A percentile compares a stretch with the other conserved stretches of the same genome.
Evolutionary conservation across 2,797 vertebrate genomes (phyloP).

Genomic region (Naso thynnoides): DNA sequence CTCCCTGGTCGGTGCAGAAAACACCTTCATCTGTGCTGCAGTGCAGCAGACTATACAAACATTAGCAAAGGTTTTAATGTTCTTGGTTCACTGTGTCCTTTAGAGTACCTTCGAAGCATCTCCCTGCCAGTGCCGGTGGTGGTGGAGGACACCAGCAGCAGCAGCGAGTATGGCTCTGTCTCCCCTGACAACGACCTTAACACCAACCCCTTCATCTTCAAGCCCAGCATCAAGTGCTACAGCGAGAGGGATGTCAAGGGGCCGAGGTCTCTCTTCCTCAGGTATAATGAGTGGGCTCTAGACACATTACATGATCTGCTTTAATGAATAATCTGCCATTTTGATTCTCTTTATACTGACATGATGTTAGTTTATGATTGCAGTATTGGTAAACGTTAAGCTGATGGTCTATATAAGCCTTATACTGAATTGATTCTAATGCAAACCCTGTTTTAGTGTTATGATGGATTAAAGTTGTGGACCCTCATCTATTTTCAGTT

Average conservation of each 20-base stretch:
- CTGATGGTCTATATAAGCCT: too few species aligned
- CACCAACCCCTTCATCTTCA: slow-evolving; percentile 95
- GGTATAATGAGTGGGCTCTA: slow-evolving; percentile 77
- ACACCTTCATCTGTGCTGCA: background rate
- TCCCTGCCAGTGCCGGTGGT: slow-evolving; percentile 97
- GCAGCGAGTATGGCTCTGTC: slow-evolving; percentile 97
- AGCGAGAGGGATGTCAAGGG: slow-evolving; percentile 94
- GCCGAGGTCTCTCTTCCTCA: slow-evolving; percentile 92
- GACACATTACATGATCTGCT: background rate
- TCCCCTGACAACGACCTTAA: slow-evolving; percentile 97
- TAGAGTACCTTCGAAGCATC: slow-evolving; percentile 96
- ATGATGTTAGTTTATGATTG: background rate
- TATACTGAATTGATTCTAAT: background rate
- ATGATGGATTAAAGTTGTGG: too few species aligned
- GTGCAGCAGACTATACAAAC: background rate
- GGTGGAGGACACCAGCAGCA: slow-evolving; percentile 97
- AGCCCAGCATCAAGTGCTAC: slow-evolving; percentile 93
- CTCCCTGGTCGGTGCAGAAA: background rate
- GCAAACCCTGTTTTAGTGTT: background rate
- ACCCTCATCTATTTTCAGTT: background rate
- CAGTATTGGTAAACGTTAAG: background rate
- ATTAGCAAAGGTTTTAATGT: background rate
- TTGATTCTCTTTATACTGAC: background rate
- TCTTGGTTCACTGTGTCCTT: background rate
- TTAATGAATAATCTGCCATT: background rate